Evolutionary conservation across 2,113 vertebrate species (phyloP).

Genomic region (Delphinapterus leucas): DNA sequence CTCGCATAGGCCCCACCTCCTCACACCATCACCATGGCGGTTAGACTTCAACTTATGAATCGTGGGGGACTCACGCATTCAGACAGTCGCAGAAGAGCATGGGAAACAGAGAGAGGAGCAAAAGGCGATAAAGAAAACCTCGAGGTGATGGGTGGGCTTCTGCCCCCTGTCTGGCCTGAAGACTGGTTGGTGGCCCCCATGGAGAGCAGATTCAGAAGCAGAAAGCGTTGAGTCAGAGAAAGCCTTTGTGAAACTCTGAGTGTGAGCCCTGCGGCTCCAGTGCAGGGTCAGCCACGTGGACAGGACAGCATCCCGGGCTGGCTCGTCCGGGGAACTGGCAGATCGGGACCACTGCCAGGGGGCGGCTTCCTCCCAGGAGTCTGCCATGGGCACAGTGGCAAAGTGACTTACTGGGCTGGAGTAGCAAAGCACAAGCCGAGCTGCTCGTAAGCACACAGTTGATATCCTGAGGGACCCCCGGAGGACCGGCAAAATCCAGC

Average conservation of each 20-base stretch:
- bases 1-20: background rate
- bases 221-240: background rate
- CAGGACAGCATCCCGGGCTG: no score
- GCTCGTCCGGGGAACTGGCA: background rate
- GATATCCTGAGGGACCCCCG: background rate
- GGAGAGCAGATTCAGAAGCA: background rate
- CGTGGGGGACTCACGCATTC: background rate
- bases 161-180: background rate
- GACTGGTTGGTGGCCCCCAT: background rate
- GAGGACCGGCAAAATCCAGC: background rate
- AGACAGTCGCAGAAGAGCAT: background rate
- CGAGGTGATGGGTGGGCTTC: background rate
- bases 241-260: background rate
- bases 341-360: accelerated
- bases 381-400: background rate
- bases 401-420: background rate
- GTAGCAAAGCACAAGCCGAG: background rate
- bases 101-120: background rate
- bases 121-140: background rate
- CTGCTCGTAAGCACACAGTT: background rate
- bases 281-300: accelerated
- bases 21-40: background rate
- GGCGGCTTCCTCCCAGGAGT: background rate
- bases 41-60: background rate
- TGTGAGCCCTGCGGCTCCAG: background rate